A percentile compares a stretch with the other conserved stretches of the same genome.
Conservation (phyloP, 2,113 vertebrate genomes). For the Phalacrocorax carbo region DNA sequence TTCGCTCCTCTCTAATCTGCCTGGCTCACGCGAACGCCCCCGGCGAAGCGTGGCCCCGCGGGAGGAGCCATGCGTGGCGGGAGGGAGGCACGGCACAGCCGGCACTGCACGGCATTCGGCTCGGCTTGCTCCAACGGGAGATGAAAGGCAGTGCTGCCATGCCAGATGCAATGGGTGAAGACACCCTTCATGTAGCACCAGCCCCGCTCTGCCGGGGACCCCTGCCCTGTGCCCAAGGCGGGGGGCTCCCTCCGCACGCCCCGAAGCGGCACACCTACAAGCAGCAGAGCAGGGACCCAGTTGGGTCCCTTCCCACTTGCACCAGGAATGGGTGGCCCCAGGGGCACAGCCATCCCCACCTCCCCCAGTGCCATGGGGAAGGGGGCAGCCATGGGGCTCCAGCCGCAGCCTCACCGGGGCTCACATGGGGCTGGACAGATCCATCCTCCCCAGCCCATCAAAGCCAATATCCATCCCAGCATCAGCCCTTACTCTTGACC, state of each 20-base stretch:
- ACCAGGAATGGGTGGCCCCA: not conserved
- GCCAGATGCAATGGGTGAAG: not conserved
- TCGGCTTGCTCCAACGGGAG: not conserved
- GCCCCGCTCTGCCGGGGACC: not conserved
- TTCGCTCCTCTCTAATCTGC: not conserved
- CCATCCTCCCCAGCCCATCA: not conserved
- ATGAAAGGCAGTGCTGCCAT: not conserved
- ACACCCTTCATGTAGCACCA: fast-evolving
- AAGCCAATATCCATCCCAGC: not conserved
- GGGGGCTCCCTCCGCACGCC: too few species aligned
- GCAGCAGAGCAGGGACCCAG: not conserved
- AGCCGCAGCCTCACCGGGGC: not conserved
- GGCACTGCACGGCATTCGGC: not conserved
- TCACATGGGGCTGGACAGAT: fast-evolving
- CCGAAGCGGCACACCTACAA: not conserved
- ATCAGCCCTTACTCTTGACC: fast-evolving
- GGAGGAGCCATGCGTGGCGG: fast-evolving
- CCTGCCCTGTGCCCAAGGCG: fast-evolving
- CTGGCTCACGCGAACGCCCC: fast-evolving
- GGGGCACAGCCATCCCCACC: not conserved
- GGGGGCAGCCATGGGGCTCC: not conserved
- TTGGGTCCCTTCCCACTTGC: not conserved
- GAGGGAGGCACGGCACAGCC: not conserved
- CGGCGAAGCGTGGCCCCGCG: fast-evolving
- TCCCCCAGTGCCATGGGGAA: not conserved